Conservation (phyloP, 2,113 vertebrate genomes). For the Lota lota region DNA sequence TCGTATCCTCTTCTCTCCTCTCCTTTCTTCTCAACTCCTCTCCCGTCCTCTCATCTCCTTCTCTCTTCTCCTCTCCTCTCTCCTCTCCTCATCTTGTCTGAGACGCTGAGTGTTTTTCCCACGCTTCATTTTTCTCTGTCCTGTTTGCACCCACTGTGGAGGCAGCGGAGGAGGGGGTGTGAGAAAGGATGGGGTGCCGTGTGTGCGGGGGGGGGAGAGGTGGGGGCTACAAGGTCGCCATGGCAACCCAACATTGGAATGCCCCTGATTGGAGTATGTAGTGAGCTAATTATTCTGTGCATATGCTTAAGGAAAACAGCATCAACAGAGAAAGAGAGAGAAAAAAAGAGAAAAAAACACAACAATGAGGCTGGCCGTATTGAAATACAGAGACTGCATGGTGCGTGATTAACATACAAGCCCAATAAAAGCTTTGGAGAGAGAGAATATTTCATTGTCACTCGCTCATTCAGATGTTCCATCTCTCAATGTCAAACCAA, state of each 20-base stretch:
- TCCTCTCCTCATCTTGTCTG: constrained; percentile 57
- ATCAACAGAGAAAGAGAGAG: constrained; percentile 25
- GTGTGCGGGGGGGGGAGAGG: constrained; percentile 32
- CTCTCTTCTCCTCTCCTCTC: constrained; percentile 1
- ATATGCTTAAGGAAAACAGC: constrained; percentile 64
- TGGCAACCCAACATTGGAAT: constrained; percentile 69
- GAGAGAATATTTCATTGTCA: too few relatives aligned
- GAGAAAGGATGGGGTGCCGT: constrained; percentile 12
- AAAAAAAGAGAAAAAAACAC: too few relatives aligned
- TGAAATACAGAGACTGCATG: constrained; percentile 62
- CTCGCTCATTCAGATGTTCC: background rate
- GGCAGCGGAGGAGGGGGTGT: constrained; percentile 26
- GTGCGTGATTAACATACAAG: constrained; percentile 62
- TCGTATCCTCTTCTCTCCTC: constrained; percentile 27
- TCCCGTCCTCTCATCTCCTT: background rate
- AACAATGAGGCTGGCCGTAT: constrained; percentile 68
- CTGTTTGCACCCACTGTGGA: constrained; percentile 50
- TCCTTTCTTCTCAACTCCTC: background rate
- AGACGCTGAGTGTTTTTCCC: constrained; percentile 64
- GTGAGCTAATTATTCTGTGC: constrained; percentile 73
- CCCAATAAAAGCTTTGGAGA: constrained; percentile 26
- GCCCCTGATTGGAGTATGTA: constrained; percentile 68
- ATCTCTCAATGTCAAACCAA: constrained; percentile 3
- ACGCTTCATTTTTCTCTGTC: constrained; percentile 68
- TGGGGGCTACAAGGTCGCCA: constrained; percentile 55